Base-by-base conservation (phyloP, 2,797 vertebrate species). In the Dendrocincla tyrannina region DNA sequence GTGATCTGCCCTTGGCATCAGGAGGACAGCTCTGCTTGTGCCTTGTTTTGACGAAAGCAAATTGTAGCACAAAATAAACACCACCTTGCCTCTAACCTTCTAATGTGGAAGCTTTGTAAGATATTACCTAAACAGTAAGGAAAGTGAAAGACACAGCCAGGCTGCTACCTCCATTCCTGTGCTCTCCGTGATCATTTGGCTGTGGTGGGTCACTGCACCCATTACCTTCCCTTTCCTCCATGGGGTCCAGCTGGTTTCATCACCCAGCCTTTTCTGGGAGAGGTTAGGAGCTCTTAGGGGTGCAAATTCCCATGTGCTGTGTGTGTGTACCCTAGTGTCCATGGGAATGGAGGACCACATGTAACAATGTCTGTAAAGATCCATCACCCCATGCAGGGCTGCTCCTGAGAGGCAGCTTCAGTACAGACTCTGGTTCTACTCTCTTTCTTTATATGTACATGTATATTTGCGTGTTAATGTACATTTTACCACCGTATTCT, bases 381-480 rank as follows among this genome's bases (percentile, higher is more conserved):
- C 1, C 0, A 15, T 22, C 60, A 9, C 20, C 41, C 23, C 2
- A 1, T 12, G 35, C 41, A 33, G 19, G 22, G 8, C 62, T 44
- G 42, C 25, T 32, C 7, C 37, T 1, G 1, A 52, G 76, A 19
- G n/a, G 44, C 47, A 28, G 58, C 63, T 28, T 4, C 59, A 11
- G 37, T 0, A 3, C 58, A 10, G 10, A 4, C 44, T 32, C 12
- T 2, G 13, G 1, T 19, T 13, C 55, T 24, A 0, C 47, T 27
- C 44, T 59, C 44, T 70, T n/a, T 24, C 17, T 56, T 20, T 17
- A 3, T 14, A 2, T 2, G 7, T 11, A 5, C 20, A 32, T 6
- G 4, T 5, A 8, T 30, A 15, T 18, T 30, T 56, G 33, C 14
- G 14, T 9, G 17, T 10, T 17, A 33, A 25, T 3, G 28, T 10